Conservation (phyloP, 2,888 invertebrate genomes). For the Nematopogon swammerdamellus region DNA sequence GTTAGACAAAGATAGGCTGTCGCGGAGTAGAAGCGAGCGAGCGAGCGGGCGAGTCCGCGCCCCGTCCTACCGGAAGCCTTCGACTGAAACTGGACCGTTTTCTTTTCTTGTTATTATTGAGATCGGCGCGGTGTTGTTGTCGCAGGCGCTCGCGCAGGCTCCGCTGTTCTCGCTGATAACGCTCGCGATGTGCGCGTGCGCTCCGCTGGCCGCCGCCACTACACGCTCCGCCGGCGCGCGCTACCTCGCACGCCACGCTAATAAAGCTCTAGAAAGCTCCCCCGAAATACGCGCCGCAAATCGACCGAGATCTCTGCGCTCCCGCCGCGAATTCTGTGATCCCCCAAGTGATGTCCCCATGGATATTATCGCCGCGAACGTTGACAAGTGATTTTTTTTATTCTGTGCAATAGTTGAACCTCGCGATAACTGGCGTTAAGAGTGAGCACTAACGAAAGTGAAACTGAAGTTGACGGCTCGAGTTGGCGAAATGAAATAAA, state of each 20-base stretch:
- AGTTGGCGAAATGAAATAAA: too few species aligned
- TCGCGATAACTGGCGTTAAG: too few species aligned
- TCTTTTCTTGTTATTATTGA: slow-evolving; percentile 58
- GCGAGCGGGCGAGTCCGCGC: slow-evolving; percentile 41
- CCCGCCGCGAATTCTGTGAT: background rate
- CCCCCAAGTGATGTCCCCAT: background rate
- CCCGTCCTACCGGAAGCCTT: slow-evolving; percentile 54
- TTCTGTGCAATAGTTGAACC: too few species aligned
- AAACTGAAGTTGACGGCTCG: too few species aligned
- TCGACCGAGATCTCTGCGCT: too few species aligned
- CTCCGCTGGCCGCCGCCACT: slow-evolving; percentile 36
- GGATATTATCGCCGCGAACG: too few species aligned
- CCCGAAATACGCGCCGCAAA: background rate
- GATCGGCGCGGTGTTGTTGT: slow-evolving; percentile 54
- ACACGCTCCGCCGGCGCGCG: slow-evolving; percentile 28
- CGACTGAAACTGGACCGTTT: slow-evolving; percentile 56
- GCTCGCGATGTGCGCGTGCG: slow-evolving; percentile 24
- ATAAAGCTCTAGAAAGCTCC: slow-evolving; percentile 26
- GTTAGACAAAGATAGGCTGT: slow-evolving; percentile 44
- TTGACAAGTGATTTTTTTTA: background rate
- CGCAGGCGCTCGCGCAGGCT: slow-evolving; percentile 52
- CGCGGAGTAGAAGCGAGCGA: slow-evolving; percentile 22
- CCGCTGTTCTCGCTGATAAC: slow-evolving; percentile 53
- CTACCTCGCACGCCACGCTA: slow-evolving; percentile 36
- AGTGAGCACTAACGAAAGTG: too few species aligned